Evolutionary conservation across 2,113 vertebrate species (phyloP).

Genomic region (Seriola dumerili): DNA sequence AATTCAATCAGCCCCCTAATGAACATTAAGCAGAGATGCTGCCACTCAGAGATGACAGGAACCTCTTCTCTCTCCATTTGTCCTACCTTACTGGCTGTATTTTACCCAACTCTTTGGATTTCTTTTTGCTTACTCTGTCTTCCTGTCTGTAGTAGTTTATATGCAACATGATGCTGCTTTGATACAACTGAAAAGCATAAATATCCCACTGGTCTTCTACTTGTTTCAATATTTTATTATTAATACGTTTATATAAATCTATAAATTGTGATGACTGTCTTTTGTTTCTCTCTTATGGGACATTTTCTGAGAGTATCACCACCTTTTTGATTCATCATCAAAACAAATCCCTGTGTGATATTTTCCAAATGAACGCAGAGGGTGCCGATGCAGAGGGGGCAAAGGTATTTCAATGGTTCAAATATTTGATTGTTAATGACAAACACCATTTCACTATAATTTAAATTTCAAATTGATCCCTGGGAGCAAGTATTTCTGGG

Average conservation of each 20-base stretch:
- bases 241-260: constrained; percentile 21
- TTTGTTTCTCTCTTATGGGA: constrained; percentile 36
- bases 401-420: constrained; percentile 80
- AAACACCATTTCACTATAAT: constrained; percentile 83
- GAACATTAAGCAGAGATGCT: constrained; percentile 77
- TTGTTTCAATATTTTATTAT: constrained; percentile 32
- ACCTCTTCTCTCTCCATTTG: constrained; percentile 36
- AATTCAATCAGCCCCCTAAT: constrained; percentile 79
- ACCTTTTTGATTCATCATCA: constrained; percentile 55
- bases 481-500: constrained; percentile 79
- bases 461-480: constrained; percentile 87
- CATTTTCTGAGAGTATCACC: constrained; percentile 46
- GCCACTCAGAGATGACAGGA: constrained; percentile 60
- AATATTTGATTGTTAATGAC: constrained; percentile 88
- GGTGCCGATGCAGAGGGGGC: constrained; percentile 49
- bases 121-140: background rate
- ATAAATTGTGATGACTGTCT: constrained; percentile 23
- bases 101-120: constrained; percentile 7
- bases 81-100: background rate
- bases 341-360: constrained; percentile 52
- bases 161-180: background rate
- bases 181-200: background rate
- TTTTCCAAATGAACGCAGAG: constrained; percentile 37
- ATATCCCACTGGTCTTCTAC: background rate
- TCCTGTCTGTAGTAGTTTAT: background rate